Base-by-base conservation (phyloP, 2,888 invertebrate species). In the Trisateles emortualis region DNA sequence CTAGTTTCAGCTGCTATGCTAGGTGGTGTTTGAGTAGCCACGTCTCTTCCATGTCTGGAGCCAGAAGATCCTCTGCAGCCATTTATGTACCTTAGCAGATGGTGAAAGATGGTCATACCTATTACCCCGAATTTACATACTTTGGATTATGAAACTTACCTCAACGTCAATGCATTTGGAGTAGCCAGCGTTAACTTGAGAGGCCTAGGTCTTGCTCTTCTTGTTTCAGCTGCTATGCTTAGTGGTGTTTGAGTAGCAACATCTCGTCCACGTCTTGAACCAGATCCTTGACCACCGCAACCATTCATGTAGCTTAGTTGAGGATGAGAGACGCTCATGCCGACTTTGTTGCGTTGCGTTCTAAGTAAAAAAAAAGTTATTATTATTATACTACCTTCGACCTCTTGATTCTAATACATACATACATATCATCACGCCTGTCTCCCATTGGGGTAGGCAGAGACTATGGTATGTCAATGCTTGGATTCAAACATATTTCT, bases 171-270 rank as follows among this genome's bases (percentile, higher is more conserved):
- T 11, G 91, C 89, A 55, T 90, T 91, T 0, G 92, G 87, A 0
- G 91, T 78, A 4, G 86, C 84, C 3, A 92, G 52, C 0, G 81
- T 87, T 2, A 92, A 68, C 59, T 92, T 91, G 52, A 92, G 50
- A 0, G 91, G 90, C 24, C 84, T 79, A 0, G 88, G 72, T 46
- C 87, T 79, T 0, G 87, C 91, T 41, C 90, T 68, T 47, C 89
- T 82, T 5, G 96, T 95, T 79, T 96, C 96, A n/a, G 94, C 94
- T 1, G 94, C 94, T 65, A 96, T 96, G 83, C 95, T 95, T 43
- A 94, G 94, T 0, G 95, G 95, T 1, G 95, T 96, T 90, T 95
- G 96, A 5, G 96, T 96, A 35, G 94, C 94, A 59, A 96, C 95
- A 78, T 96, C 95, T 59, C 94, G 90, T 3, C 93, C 93, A 42